Base-by-base conservation (phyloP, 2,797 vertebrate genomes). In the Parotocinclus haroldoi region DNA sequence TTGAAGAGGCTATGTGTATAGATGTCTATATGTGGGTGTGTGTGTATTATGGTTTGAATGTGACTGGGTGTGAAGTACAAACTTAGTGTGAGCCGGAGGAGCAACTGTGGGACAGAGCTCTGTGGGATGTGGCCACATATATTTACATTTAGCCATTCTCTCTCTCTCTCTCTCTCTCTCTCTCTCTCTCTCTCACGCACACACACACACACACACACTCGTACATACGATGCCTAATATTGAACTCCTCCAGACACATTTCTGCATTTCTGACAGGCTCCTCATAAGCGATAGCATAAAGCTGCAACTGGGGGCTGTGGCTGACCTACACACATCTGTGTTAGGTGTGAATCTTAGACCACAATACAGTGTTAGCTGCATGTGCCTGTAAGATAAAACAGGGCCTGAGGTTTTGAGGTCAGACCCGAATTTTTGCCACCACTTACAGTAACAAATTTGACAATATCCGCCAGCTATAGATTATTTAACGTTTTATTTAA, bases 41-140 rank as follows among this genome's bases (percentile, higher is more conserved):
- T 0, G 18, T 39, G 11, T 56, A 39, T 18, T 16, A 42, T 13
- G 16, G 39, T 54, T 16, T 19, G 37, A n/a, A 39, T 13, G n/a
- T 0, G 14, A 45, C 1, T 69, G 18, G 18, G 27, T 55, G 45
- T 39, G 37, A 27, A 27, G 5, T 27, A 5, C 27, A 27, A 27
- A 5, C 27, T 27, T 42, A 42, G 3, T 56, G 60, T 76, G 59
- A 68, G 42, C 55, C 36, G 17, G 38, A 51, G 53, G 46, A 71
- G 19, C 58, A 71, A 44, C 52, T 52, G 64, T 74, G 60, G 55
- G 71, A 61, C 46, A 55, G 45, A 55, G 10, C 64, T 65, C 68
- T 49, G 13, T 51, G 63, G 52, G 57, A 68, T 45, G 52, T 11
- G 14, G 11, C 36, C 52, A 56, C 59, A 44, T 59, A 53, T 61